Evolutionary conservation across 2,888 invertebrate species (phyloP).

Genomic region (Mimachlamys varia): DNA sequence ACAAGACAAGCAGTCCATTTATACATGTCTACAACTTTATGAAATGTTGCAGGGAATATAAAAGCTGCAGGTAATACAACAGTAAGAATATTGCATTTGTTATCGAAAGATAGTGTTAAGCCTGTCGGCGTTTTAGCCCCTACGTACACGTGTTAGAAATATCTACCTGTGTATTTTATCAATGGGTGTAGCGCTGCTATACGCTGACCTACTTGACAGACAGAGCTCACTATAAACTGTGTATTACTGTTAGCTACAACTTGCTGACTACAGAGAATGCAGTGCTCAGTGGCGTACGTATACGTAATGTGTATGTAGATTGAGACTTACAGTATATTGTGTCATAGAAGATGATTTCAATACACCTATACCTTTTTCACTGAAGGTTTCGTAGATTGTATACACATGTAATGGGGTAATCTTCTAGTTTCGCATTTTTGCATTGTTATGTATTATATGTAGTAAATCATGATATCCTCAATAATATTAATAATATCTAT

Average conservation of each 20-base stretch:
- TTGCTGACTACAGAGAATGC: background rate
- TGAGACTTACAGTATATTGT: too few relatives aligned
- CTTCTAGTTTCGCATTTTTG: too few relatives aligned
- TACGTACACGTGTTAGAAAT: background rate
- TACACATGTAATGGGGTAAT: too few relatives aligned
- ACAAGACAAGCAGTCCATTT: background rate
- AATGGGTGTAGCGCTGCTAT: background rate
- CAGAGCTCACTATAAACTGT: background rate
- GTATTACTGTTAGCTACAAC: background rate
- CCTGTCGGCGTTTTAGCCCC: background rate
- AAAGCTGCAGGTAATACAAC: background rate
- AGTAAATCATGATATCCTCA: too few relatives aligned
- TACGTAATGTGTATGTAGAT: too few relatives aligned
- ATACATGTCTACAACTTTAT: background rate
- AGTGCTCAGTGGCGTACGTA: too few relatives aligned
- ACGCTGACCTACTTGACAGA: background rate
- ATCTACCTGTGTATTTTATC: constrained; percentile 2
- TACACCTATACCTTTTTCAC: too few relatives aligned
- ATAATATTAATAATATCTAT: too few relatives aligned
- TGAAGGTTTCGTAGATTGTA: too few relatives aligned
- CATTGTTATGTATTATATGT: too few relatives aligned
- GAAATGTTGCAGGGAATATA: background rate
- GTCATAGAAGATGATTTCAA: too few relatives aligned
- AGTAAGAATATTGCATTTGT: background rate
- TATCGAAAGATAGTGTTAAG: background rate